Base-by-base conservation (phyloP, 2,797 vertebrate species). In the Siniperca obscura region DNA sequence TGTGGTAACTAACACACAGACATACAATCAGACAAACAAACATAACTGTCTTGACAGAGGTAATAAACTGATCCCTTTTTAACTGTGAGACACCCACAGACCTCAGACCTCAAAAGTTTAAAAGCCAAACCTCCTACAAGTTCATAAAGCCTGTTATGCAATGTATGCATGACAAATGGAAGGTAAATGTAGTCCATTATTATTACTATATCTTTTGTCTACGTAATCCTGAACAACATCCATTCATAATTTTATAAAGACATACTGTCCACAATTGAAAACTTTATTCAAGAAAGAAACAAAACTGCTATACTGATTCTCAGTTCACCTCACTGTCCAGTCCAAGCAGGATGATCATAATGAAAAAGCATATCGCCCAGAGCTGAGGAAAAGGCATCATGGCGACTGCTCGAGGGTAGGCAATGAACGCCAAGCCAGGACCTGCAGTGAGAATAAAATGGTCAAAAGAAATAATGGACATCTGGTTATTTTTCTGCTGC, bases 321-420 rank as follows among this genome's bases (percentile, higher is more conserved):
- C 17, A 19, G 34, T 76, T 60, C 42, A 96, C 96, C 94, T 96
- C 85, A 87, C 96, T 96, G 91, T 97, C 96, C 53, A 97, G 81
- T 42, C 96, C 96, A 57, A 97, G 89, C 1, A 96, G 76, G 84
- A 97, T 96, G 82, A 97, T 94, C 96, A 97, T 97, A 40, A 96
- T 2, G 61, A 97, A 97, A 85, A 97, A 97, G 78, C 92, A 96
- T 61, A 94, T 27, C 0, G 96, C 90, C 96, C 96, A 97, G 17
- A 97, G 70, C 74, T 96, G 96, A 78, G 96, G 94, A 60, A 96
- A 42, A 36, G 96, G 96, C 95, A 97, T 97, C 96, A 96, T 96
- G 70, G 96, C 90, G 0, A 96, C 95, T 1, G 96, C 96, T 75
- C 94, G 93, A 69, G 96, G 96, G 80, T 96, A 96, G 7, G 95